Base-by-base conservation (phyloP, 1,140 invertebrate species). In the Antheraea pernyi region DNA sequence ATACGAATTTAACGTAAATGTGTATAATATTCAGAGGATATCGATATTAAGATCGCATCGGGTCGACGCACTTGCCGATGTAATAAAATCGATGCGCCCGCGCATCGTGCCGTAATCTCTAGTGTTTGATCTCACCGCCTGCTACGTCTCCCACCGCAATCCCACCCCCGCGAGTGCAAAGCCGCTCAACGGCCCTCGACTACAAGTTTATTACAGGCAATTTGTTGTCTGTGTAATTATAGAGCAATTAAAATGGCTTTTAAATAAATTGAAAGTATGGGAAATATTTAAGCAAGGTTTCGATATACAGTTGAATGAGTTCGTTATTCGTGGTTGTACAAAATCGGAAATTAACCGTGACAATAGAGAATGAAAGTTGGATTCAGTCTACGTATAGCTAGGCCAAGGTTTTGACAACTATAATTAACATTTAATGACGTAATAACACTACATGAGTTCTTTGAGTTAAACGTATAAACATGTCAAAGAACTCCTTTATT, bases 91-190 rank as follows among this genome's bases (percentile, higher is more conserved):
- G 42, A 67, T 73, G 73, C 70, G 79, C 71, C 9, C 46, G 74
- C 77, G 71, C 79, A 74, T 70, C 76, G 74, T 72, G 72, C 73
- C 71, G 77, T 74, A 76, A 79, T 79, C 79, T 75, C 65, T 37
- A 53, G 39, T 37, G 73, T 82, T 78, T 82, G 80, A 82, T 82
- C 74, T 74, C 67, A 69, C 80, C 78, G 78, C 60, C 66, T 7
- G 39, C 42, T 19, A 53, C 53, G 42, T 37, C 13, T 46, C 42
- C 62, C 62, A 9, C 46, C 46, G 46, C 48, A 58, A 22, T 7
- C 11, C 10, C 9, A 59, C 19, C 46, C 48, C 6, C 73, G 10
- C 61, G 8, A 37, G 10, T 6, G 19, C 11, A 46, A n/a, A 10
- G 16, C 59, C 48, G 11, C 58, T 18, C 63, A 6, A n/a, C 59